Percentiles rank a stretch among this genome's conserved stretches.
Conservation (phyloP, 2,113 vertebrate species). For the Perca flavescens region DNA sequence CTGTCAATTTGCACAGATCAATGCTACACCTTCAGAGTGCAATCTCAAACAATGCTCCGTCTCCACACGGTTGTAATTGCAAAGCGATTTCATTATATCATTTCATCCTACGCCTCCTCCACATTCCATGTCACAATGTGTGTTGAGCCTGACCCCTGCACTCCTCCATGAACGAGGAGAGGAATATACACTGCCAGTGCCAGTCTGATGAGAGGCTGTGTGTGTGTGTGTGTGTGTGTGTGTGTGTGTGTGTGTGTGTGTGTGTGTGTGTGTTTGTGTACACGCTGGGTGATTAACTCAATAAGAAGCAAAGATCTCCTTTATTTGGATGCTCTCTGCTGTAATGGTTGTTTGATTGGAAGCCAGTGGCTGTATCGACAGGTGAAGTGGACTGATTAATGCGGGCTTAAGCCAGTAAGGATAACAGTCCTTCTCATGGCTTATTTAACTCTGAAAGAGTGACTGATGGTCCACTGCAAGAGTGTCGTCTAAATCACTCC, state of each 20-base stretch:
- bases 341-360: slow-evolving; percentile 84
- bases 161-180: slow-evolving; percentile 62
- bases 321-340: slow-evolving; percentile 77
- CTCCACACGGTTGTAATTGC: slow-evolving; percentile 65
- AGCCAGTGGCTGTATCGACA: slow-evolving; percentile 83
- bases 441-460: slow-evolving; percentile 82
- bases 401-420: slow-evolving; percentile 84
- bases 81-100: slow-evolving; percentile 58
- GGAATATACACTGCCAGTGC: slow-evolving; percentile 56
- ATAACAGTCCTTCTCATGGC: slow-evolving; percentile 84
- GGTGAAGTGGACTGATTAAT: slow-evolving; percentile 86
- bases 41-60: slow-evolving; percentile 58
- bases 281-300: slow-evolving; percentile 78
- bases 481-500: slow-evolving; percentile 71
- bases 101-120: slow-evolving; percentile 69
- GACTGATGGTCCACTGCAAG: slow-evolving; percentile 73
- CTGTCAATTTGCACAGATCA: slow-evolving; percentile 64
- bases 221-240: slow-evolving; percentile 53
- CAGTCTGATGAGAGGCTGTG: slow-evolving; percentile 55
- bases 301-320: slow-evolving; percentile 79
- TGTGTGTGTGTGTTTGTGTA: slow-evolving; percentile 65
- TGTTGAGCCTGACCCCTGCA: slow-evolving; percentile 65
- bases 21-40: slow-evolving; percentile 55
- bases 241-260: slow-evolving; percentile 59
- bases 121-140: slow-evolving; percentile 53